Evolutionary conservation across 2,113 vertebrate genomes (phyloP).

Genomic region (Symphodus melops): DNA sequence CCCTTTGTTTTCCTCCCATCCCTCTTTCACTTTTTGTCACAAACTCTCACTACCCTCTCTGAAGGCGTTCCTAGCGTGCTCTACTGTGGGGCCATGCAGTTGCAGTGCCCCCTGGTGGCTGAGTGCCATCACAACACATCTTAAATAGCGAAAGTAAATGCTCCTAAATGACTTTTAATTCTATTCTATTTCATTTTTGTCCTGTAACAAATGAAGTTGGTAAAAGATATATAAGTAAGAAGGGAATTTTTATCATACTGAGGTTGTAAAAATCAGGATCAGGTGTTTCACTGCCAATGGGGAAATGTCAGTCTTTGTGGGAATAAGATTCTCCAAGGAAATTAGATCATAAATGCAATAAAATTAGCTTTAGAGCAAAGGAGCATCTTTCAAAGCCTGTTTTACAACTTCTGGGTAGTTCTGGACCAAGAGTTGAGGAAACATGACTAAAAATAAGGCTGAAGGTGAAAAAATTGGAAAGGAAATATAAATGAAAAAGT

Average conservation of each 20-base stretch:
- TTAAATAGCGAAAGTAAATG: background rate
- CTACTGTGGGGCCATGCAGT: slow-evolving; percentile 84
- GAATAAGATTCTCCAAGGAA: background rate
- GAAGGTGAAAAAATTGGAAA: background rate
- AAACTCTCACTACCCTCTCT: slow-evolving; percentile 32
- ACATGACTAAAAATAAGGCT: background rate
- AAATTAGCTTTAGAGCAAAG: background rate
- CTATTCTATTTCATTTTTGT: background rate
- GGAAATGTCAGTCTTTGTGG: background rate
- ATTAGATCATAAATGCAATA: background rate
- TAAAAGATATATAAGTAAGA: background rate
- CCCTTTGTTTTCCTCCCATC: slow-evolving; percentile 22
- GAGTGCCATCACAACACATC: slow-evolving; percentile 6
- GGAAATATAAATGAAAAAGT: slow-evolving; percentile 8
- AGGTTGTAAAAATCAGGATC: background rate
- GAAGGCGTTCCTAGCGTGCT: background rate
- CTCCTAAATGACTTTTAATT: background rate
- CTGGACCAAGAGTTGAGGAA: background rate
- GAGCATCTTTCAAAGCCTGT: background rate
- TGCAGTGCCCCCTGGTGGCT: slow-evolving; percentile 97
- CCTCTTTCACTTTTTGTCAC: slow-evolving; percentile 49
- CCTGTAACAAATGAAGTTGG: background rate
- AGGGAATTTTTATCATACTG: background rate
- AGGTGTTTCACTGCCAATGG: background rate
- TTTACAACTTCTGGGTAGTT: background rate